Evolutionary conservation across 35 echinoderm and acorn worm genomes (phyloP).

Genomic region (Amphiura filiformis): DNA sequence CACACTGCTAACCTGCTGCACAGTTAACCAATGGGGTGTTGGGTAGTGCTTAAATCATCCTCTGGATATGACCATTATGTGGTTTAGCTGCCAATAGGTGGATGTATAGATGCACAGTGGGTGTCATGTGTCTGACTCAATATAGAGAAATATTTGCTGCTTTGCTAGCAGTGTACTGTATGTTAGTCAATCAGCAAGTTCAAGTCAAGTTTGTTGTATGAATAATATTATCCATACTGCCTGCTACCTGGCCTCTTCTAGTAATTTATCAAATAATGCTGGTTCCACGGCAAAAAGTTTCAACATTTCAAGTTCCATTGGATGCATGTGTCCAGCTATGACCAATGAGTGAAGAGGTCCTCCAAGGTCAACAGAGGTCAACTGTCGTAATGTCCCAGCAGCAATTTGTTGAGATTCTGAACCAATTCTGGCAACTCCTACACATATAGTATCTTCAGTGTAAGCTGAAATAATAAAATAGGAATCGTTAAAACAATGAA

Average conservation of each 20-base stretch:
- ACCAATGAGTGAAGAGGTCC: conserved; percentile 95
- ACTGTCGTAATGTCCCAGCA: conserved; percentile 72
- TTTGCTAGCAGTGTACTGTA: too few species aligned
- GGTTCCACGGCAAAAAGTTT: conserved; percentile 65
- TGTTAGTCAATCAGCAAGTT: too few species aligned
- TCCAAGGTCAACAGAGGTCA: conserved; percentile 80
- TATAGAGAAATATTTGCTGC: too few species aligned
- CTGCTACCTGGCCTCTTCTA: conserved; percentile 53
- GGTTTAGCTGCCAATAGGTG: too few species aligned
- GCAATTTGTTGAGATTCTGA: conserved; percentile 72
- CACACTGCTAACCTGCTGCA: too few species aligned
- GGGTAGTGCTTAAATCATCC: too few species aligned
- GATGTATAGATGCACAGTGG: too few species aligned
- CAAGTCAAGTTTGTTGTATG: too few species aligned
- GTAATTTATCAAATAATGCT: conserved; percentile 61
- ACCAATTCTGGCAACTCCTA: conserved; percentile 86
- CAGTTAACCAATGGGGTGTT: too few species aligned
- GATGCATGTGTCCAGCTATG: conserved; percentile 98
- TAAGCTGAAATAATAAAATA: conserved; percentile 56
- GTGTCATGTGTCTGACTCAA: too few species aligned
- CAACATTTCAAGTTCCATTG: conserved; percentile 88
- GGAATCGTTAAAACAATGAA: not conserved
- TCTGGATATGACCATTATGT: too few species aligned
- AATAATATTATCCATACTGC: too few species aligned
- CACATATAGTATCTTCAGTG: conserved; percentile 88